Conservation (phyloP, 2,113 vertebrate species). For the Trogon melanurus region DNA sequence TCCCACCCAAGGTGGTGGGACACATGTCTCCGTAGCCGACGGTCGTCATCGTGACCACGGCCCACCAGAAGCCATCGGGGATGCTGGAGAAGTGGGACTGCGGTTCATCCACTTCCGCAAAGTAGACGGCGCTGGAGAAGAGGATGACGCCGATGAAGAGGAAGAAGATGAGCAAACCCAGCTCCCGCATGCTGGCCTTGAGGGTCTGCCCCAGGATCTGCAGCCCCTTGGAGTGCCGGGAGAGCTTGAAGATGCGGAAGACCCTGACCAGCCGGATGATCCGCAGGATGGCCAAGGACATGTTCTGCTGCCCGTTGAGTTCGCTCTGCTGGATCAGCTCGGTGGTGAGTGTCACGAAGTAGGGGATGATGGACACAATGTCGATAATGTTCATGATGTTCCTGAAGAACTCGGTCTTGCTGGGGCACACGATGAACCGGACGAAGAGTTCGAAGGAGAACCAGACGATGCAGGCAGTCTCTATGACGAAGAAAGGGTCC, state of each 20-base stretch:
- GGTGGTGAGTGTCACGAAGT: constrained; percentile 91
- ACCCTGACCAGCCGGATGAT: constrained; percentile 96
- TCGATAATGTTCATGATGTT: constrained; percentile 98
- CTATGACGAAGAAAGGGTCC: constrained; percentile 94
- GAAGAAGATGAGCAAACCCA: constrained; percentile 96
- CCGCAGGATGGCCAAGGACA: constrained; percentile 94
- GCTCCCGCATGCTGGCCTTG: constrained; percentile 95
- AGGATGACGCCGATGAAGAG: constrained; percentile 98
- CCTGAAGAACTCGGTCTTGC: constrained; percentile 91
- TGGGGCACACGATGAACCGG: constrained; percentile 91
- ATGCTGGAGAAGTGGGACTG: constrained; percentile 96
- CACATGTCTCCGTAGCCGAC: constrained; percentile 98
- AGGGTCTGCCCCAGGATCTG: constrained; percentile 97
- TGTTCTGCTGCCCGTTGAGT: constrained; percentile 88
- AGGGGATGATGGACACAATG: constrained; percentile 94
- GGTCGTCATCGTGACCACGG: constrained; percentile 98
- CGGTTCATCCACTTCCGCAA: constrained; percentile 93
- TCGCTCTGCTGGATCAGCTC: constrained; percentile 86
- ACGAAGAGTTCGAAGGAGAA: constrained; percentile 92
- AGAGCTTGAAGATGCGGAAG: constrained; percentile 97
- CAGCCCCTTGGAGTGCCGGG: constrained; percentile 95
- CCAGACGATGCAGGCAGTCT: constrained; percentile 94
- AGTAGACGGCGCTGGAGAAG: constrained; percentile 97
- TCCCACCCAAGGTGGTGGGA: constrained; percentile 90
- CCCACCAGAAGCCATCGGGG: constrained; percentile 99